Evolutionary conservation across 2,888 invertebrate species (phyloP).

Genomic region (Caenorhabditis sulstoni): DNA sequence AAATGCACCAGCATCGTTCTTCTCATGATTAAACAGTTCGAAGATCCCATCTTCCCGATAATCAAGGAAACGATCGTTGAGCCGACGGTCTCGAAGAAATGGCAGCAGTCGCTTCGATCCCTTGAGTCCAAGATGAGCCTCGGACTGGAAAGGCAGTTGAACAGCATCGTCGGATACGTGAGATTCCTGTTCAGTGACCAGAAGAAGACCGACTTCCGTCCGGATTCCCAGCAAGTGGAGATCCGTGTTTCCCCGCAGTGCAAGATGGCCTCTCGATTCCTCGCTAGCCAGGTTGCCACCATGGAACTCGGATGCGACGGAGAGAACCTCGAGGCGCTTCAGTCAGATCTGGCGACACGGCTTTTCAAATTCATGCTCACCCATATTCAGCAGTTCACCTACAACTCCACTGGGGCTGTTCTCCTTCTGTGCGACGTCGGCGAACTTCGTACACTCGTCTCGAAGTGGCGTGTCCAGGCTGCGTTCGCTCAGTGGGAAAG

Average conservation of each 20-base stretch:
- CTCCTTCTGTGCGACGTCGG: constrained; percentile 98
- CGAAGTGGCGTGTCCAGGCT: constrained; percentile 60
- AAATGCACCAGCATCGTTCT: constrained; percentile 95
- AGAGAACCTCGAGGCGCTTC: constrained; percentile 90
- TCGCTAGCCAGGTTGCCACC: constrained; percentile 38
- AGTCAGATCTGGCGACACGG: constrained; percentile 92
- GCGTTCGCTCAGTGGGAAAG: constrained; percentile 61
- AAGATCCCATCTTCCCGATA: constrained; percentile 91
- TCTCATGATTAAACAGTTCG: constrained; percentile 93
- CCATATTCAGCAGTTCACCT: constrained; percentile 87
- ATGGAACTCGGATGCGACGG: constrained; percentile 85
- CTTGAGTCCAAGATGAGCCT: constrained; percentile 92
- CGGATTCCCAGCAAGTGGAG: constrained; percentile 82
- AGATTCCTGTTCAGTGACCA: constrained; percentile 85
- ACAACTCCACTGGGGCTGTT: constrained; percentile 88
- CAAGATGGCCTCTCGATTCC: constrained; percentile 43
- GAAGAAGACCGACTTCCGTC: constrained; percentile 91
- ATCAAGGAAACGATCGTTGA: constrained; percentile 92
- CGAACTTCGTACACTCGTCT: constrained; percentile 85
- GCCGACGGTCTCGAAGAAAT: constrained; percentile 91
- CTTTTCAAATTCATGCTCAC: constrained; percentile 94
- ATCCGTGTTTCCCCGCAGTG: constrained; percentile 62
- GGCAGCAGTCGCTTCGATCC: constrained; percentile 89
- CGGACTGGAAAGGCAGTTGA: constrained; percentile 85
- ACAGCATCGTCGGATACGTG: constrained; percentile 85